Base-by-base conservation (phyloP, 2,888 invertebrate genomes). In the Hypolimnas misippus region DNA sequence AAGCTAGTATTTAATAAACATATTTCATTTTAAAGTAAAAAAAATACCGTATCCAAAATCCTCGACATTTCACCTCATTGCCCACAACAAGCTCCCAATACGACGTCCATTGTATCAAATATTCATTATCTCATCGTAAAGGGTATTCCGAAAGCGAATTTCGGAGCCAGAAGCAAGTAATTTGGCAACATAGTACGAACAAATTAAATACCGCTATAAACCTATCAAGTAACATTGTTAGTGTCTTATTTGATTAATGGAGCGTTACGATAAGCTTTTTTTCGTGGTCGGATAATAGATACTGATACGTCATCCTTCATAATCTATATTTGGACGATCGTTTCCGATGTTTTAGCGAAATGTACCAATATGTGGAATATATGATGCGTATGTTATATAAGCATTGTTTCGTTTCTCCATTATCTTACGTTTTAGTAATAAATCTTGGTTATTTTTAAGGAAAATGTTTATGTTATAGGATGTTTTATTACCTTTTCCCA, bases 41-140 rank as follows among this genome's bases (percentile, higher is more conserved):
- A 46, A n/a, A 16, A 3, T 55, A 38, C 49, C 68, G 31, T 35
- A 63, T 68, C 68, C 58, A 63, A 21, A n/a, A n/a, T n/a, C n/a
- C n/a, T n/a, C n/a, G n/a, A 1, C n/a, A 19, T 6, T n/a, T 38
- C 29, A 40, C 16, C 31, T 60, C 49, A 3, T 17, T 29, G 66
- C 42, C 8, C 46, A 49, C 55, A 65, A 65, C 58, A 76, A 79
- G 77, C 78, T 73, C 69, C 78, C 83, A 79, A 87, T 87, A 80
- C 78, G 76, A 75, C 77, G 76, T 75, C 73, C 75, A 78, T 79
- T 79, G 80, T 84, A 88, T 87, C 87, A 88, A 86, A 89, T 88
- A 88, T 87, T 88, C 87, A 88, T 88, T 87, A 87, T 86, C 86
- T 78, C 76, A 72, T 74, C 76, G 78, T 76, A 78, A 82, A 81